Evolutionary conservation across 2,888 invertebrate species (phyloP), one percentile per base, ranked within the genome.

Genomic region (Bedellia somnulentella): DNA sequence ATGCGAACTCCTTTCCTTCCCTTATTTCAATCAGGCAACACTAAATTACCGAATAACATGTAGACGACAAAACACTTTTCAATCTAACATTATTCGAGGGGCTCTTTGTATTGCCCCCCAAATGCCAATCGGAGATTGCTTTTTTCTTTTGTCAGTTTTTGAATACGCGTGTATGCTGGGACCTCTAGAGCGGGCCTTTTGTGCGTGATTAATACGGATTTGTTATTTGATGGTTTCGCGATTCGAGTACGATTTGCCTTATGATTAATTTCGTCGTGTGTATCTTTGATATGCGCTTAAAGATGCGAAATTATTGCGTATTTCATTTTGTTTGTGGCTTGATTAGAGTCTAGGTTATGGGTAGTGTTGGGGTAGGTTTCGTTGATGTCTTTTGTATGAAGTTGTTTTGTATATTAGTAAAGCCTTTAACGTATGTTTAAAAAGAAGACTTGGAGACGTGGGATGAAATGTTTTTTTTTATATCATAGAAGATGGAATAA

Each of bases 71-170:
- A 73, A 71, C 63, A 67, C 63, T 66, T 67, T 70, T 70, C 68
- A 70, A 67, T 66, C 63, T 61, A 60, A 62, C 64, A 67, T 63
- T 62, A 53, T 62, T 52, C 58, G 56, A 54, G 52, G 49, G 49
- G 42, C 44, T 53, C 50, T 57, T 57, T 61, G 50, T 41, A 40
- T 43, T 46, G 50, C 45, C 59, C 64, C 66, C 64, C 67, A 68
- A 71, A 68, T 70, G 73, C 73, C 73, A 73, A 73, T 73, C 71
- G 49, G 56, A 68, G 73, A 73, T 75, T 73, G 73, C 73, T 75
- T 75, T 75, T 68, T 73, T 70, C 73, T 62, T 71, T 75, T 75
- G 73, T 75, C 57, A 64, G 67, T 70, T 66, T 63, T 70, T 68
- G 73, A 73, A 73, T 66, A 62, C 53, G 46, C 46, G 47, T 53